Evolutionary conservation across 2,113 vertebrate species (phyloP).

Genomic region (Isichthys henryi): DNA sequence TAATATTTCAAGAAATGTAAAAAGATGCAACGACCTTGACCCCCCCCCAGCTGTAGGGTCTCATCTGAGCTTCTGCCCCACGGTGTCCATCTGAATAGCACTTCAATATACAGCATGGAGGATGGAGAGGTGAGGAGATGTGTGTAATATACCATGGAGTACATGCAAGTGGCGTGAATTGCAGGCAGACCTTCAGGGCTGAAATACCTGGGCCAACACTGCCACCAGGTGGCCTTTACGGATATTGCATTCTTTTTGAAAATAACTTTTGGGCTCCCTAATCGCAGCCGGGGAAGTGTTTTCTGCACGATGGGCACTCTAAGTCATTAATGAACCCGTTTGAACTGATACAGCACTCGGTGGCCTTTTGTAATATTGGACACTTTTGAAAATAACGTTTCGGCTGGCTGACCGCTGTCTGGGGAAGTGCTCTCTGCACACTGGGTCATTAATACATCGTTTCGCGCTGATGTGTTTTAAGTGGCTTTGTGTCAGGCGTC

Average conservation of each 20-base stretch:
- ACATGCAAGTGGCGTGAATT: neutral
- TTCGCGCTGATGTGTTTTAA: neutral
- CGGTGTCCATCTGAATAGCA: neutral
- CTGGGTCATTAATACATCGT: neutral
- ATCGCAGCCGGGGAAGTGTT: neutral
- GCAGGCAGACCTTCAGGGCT: neutral
- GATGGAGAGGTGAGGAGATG: neutral
- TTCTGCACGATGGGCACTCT: neutral
- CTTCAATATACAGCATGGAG: neutral
- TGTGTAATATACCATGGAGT: neutral
- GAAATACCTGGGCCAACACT: neutral
- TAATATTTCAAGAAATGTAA: neutral
- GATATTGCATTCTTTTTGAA: neutral
- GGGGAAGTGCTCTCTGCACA: neutral
- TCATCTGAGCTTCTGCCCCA: neutral
- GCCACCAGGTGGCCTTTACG: slow-evolving; percentile 10
- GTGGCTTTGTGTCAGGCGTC: neutral
- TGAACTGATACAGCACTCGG: neutral
- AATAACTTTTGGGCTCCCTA: neutral
- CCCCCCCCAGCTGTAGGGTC: neutral
- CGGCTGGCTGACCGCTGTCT: neutral
- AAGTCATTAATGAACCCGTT: neutral
- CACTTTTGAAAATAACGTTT: neutral
- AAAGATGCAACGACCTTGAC: neutral
- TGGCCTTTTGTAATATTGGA: neutral